Conservation (phyloP, 2,113 vertebrate genomes). For the Syrrhaptes paradoxus region DNA sequence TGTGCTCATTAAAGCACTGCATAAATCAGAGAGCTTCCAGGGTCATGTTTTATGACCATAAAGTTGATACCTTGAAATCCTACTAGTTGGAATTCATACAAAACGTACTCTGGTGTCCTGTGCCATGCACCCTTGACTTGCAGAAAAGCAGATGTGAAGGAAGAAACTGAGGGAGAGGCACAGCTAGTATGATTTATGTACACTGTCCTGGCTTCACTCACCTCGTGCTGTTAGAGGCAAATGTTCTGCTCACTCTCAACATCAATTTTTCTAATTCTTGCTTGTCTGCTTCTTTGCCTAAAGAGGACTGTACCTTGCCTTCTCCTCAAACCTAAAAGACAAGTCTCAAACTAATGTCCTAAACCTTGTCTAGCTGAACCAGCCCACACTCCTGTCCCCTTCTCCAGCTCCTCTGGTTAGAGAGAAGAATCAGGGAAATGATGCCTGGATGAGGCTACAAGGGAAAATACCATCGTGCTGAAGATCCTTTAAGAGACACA, state of each 20-base stretch:
- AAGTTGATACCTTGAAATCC: not conserved
- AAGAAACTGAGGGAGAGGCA: not conserved
- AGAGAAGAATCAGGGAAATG: not conserved
- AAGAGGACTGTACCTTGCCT: not conserved
- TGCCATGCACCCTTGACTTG: not conserved
- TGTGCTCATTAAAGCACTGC: not conserved
- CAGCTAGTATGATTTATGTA: rapidly evolving
- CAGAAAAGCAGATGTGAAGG: not conserved
- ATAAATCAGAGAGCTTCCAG: not conserved
- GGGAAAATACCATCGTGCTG: not conserved
- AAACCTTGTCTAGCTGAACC: not conserved
- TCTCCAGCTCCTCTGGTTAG: not conserved
- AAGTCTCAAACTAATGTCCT: not conserved
- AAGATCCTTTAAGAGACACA: not conserved
- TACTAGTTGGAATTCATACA: not conserved
- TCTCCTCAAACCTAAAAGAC: not conserved
- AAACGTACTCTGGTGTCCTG: not conserved
- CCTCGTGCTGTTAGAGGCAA: not conserved
- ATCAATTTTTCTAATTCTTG: rapidly evolving
- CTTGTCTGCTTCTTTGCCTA: not conserved
- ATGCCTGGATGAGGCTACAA: not conserved
- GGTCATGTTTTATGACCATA: not conserved
- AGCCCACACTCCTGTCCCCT: not conserved
- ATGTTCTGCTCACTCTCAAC: not conserved
- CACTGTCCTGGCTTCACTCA: not conserved